phyloP scores from a whole-genome alignment of 2,797 vertebrate species.

The Halcyon badia region DNA sequence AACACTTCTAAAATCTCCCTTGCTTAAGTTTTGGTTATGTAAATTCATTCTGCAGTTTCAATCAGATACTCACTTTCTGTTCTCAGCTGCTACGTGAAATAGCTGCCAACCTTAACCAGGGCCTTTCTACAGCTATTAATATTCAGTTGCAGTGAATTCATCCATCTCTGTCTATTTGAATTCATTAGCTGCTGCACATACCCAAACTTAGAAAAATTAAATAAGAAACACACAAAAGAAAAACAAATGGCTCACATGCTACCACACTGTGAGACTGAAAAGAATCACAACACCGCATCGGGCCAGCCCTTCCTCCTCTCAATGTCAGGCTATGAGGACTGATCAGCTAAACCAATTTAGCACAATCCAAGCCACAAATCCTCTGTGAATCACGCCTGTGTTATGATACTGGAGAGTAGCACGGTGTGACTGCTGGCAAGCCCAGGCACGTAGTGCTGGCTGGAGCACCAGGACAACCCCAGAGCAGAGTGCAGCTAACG shows the following conservation, averaged over 20 bases:
- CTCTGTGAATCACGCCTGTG: slow-evolving; percentile 40
- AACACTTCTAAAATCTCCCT: slow-evolving; percentile 34
- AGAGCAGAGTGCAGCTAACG: neutral
- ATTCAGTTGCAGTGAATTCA: neutral
- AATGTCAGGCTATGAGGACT: neutral
- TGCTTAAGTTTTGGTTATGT: slow-evolving; percentile 24
- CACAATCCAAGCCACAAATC: slow-evolving; percentile 29
- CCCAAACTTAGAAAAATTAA: neutral
- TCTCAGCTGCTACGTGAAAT: neutral
- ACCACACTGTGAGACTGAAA: neutral
- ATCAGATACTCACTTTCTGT: neutral
- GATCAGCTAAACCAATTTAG: neutral
- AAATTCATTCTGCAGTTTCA: slow-evolving; percentile 13
- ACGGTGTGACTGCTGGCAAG: neutral
- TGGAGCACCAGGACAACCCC: neutral
- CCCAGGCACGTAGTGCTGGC: slow-evolving; percentile 11
- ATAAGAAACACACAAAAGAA: neutral
- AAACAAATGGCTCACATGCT: neutral
- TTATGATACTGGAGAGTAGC: neutral
- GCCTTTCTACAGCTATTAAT: slow-evolving; percentile 49
- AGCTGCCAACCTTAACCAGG: neutral
- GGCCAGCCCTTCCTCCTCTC: slow-evolving; percentile 14
- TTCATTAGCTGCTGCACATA: neutral
- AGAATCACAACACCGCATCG: neutral
- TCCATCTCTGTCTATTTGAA: neutral